A percentile compares a stretch with the other conserved stretches of the same genome.
Evolutionary conservation across 2,113 vertebrate genomes (phyloP).

Genomic region (Gobio gobio): DNA sequence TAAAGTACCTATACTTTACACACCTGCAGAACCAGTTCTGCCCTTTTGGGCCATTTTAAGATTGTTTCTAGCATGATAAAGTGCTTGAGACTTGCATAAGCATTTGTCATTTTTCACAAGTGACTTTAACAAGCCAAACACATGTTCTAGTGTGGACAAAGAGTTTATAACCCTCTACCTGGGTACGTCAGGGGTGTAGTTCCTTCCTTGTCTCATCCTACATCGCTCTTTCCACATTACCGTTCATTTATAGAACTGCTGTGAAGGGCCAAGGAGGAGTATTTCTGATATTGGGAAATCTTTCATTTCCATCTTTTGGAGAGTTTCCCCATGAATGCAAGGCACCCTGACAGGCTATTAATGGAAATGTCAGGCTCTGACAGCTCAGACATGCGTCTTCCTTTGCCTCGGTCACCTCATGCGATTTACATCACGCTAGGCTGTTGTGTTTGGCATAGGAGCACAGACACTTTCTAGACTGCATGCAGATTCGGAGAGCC

Average conservation of each 20-base stretch:
- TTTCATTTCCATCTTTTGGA: constrained; percentile 44
- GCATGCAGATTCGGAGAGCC: constrained; percentile 33
- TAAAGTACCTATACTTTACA: constrained; percentile 29
- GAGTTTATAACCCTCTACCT: constrained; percentile 25
- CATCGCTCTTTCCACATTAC: neutral
- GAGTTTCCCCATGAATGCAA: neutral
- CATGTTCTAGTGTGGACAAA: constrained; percentile 27
- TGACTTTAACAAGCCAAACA: constrained; percentile 49
- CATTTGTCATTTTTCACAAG: constrained; percentile 36
- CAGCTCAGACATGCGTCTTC: constrained; percentile 47
- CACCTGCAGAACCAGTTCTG: neutral
- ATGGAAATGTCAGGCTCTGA: constrained; percentile 45
- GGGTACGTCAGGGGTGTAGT: neutral
- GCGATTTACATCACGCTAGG: constrained; percentile 50
- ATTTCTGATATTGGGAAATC: constrained; percentile 41
- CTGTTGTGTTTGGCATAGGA: constrained; percentile 56
- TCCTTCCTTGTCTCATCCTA: constrained; percentile 9
- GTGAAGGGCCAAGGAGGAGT: constrained; percentile 12
- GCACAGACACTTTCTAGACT: constrained; percentile 40
- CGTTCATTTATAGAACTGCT: constrained; percentile 27
- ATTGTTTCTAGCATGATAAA: constrained; percentile 22
- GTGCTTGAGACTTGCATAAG: neutral
- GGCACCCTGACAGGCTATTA: constrained; percentile 44
- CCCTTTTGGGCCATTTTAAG: neutral
- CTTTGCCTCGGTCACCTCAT: constrained; percentile 49